phyloP scores from a whole-genome alignment of 2,113 vertebrate species.

The Orycteropus afer region DNA sequence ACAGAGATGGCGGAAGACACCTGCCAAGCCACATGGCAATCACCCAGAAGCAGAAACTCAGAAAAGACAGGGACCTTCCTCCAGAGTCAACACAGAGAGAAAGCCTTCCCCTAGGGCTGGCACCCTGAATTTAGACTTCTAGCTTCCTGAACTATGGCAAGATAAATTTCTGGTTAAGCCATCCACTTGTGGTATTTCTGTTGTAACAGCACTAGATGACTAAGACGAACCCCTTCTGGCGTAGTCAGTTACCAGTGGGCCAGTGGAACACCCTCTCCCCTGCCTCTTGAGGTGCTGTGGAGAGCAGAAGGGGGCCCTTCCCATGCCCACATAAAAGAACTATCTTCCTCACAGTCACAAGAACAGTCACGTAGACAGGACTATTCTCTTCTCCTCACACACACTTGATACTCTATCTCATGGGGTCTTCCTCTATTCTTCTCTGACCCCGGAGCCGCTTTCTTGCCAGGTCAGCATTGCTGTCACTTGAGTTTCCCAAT shows the following conservation, averaged over 20 bases:
- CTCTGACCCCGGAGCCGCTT: neutral
- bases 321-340: neutral
- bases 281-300: neutral
- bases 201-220: neutral
- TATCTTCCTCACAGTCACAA: neutral
- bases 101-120: neutral
- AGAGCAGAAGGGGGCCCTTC: neutral
- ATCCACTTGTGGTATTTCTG: neutral
- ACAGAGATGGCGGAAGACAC: neutral
- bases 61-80: neutral
- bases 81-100: neutral
- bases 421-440: neutral
- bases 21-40: neutral
- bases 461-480: neutral
- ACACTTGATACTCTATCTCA: neutral
- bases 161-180: neutral
- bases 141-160: no score
- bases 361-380: neutral
- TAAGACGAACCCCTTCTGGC: neutral
- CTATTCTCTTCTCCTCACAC: neutral
- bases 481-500: neutral
- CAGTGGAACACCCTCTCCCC: neutral
- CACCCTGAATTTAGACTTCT: neutral
- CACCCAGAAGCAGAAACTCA: neutral
- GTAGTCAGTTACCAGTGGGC: neutral